Conservation (phyloP, 1,140 invertebrate genomes). For the Drosophila arawakana region DNA sequence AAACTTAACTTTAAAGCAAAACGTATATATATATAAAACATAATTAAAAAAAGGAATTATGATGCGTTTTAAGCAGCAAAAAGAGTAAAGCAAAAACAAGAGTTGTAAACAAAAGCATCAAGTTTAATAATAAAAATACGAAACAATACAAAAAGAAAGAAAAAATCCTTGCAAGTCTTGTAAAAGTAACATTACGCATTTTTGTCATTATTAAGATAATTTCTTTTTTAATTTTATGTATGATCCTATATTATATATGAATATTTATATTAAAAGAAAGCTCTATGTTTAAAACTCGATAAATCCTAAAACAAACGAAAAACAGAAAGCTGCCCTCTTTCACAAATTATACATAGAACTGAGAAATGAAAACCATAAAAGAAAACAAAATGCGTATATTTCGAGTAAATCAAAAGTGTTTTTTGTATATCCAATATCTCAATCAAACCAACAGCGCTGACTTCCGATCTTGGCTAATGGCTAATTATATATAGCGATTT, state of each 20-base stretch:
- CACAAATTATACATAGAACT: slow-evolving; percentile 20
- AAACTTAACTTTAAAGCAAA: slow-evolving; percentile 76
- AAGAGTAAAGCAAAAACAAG: slow-evolving; percentile 27
- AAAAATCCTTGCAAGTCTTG: slow-evolving; percentile 46
- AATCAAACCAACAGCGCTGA: slow-evolving; percentile 31
- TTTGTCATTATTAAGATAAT: slow-evolving; percentile 62
- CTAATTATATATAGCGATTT: slow-evolving; percentile 9
- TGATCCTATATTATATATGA: slow-evolving; percentile 74
- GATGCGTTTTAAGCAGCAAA: slow-evolving; percentile 68
- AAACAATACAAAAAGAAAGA: slow-evolving; percentile 36
- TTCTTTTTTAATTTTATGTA: slow-evolving; percentile 65
- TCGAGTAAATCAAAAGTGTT: slow-evolving; percentile 10
- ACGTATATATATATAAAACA: slow-evolving; percentile 61
- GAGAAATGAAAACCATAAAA: slow-evolving; percentile 11
- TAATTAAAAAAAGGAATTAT: slow-evolving; percentile 58
- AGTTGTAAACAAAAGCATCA: slow-evolving; percentile 75
- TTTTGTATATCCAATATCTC: slow-evolving; percentile 18
- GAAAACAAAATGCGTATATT: neutral
- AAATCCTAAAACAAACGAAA: slow-evolving; percentile 44
- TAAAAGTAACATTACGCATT: slow-evolving; percentile 61
- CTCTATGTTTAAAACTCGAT: slow-evolving; percentile 41
- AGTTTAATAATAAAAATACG: slow-evolving; percentile 65
- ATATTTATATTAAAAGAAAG: slow-evolving; percentile 58
- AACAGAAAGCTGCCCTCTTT: slow-evolving; percentile 60
- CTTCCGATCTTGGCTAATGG: neutral